A percentile compares a stretch with the other conserved stretches of the same genome.
These are phyloP conservation scores for Rosalia funebris DNA, from an alignment of 2,888 invertebrate species.

Conservation along the genomic window DNA sequence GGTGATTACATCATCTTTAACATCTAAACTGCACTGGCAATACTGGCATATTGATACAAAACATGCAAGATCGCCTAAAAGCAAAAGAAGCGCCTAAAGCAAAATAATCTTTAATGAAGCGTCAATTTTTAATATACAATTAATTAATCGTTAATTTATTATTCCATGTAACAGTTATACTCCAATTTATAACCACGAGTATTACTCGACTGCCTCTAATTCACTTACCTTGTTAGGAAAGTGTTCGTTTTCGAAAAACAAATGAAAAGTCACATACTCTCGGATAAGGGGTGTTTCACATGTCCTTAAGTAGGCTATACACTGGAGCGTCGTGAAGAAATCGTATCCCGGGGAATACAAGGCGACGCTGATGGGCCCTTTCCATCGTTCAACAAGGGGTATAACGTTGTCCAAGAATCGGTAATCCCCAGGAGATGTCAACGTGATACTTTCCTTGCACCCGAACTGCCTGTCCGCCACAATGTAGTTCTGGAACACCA, in stretches of 20 bases:
- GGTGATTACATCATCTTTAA: too few species aligned
- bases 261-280: conserved; percentile 82
- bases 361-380: conserved; percentile 84
- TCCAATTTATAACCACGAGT: too few species aligned
- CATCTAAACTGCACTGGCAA: too few species aligned
- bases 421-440: conserved; percentile 47
- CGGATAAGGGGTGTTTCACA: conserved; percentile 78
- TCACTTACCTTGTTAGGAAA: conserved; percentile 68
- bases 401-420: conserved; percentile 87
- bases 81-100: too few species aligned
- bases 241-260: conserved; percentile 84
- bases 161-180: too few species aligned
- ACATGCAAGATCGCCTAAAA: too few species aligned
- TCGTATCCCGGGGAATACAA: conserved; percentile 86
- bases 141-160: too few species aligned
- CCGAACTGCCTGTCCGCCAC: conserved; percentile 60
- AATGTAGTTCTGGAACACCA: conserved; percentile 85
- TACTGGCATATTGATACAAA: too few species aligned
- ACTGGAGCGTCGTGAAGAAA: conserved; percentile 75
- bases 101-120: too few species aligned
- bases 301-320: conserved; percentile 80
- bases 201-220: too few species aligned
- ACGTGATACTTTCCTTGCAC: conserved; percentile 45
- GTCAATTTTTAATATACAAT: too few species aligned
- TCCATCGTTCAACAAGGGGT: conserved; percentile 83